These are phyloP conservation scores for Drosophila biarmipes DNA, from an alignment of 1,140 invertebrate genomes.

Conservation along the genomic window DNA sequence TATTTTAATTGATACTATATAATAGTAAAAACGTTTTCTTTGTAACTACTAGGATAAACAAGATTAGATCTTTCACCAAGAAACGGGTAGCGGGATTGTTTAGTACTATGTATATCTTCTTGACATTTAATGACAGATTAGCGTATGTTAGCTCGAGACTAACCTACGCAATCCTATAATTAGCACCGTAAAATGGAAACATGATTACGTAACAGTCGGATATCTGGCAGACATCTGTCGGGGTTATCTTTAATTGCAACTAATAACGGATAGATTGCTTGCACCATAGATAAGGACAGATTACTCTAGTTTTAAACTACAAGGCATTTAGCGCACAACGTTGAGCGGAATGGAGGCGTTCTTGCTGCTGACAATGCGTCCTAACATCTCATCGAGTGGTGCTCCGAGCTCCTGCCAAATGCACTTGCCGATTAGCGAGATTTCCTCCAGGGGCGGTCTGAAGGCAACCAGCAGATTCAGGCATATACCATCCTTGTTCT, in stretches of 20 bases:
- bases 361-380: constrained; percentile 88
- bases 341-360: constrained; percentile 92
- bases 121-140: constrained; percentile 1
- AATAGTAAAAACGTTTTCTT: constrained; percentile 11
- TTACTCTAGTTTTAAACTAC: constrained; percentile 33
- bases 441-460: constrained; percentile 92
- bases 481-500: constrained; percentile 90
- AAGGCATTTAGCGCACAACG: constrained; percentile 89
- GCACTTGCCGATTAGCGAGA: constrained; percentile 93
- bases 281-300: constrained; percentile 53
- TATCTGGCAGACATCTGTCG: background rate
- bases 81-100: constrained; percentile 1
- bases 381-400: constrained; percentile 89
- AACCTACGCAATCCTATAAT: background rate
- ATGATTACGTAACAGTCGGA: constrained; percentile 15
- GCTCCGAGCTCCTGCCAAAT: constrained; percentile 93
- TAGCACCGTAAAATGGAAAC: background rate
- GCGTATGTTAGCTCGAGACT: background rate
- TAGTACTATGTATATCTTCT: background rate
- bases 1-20: constrained; percentile 11
- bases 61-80: constrained; percentile 25
- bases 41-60: constrained; percentile 6
- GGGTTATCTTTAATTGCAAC: constrained; percentile 39
- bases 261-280: constrained; percentile 50
- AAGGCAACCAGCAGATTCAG: constrained; percentile 94